Base-by-base conservation (phyloP, 2,888 invertebrate species). In the Trachelus troglodyta region DNA sequence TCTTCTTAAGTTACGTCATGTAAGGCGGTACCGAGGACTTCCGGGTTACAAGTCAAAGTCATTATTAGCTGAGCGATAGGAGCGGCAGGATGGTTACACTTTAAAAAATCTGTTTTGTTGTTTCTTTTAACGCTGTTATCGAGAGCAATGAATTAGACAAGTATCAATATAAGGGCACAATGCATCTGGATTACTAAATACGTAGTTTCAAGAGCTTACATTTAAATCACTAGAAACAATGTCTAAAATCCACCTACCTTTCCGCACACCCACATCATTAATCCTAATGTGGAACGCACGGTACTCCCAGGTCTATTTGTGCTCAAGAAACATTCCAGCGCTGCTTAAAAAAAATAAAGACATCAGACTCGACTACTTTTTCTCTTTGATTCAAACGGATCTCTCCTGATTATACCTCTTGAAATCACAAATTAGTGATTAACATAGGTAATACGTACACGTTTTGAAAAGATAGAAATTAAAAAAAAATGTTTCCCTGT, bases 41-140 rank as follows among this genome's bases (percentile, higher is more conserved):
- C 82, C 83, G 79, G 82, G 74, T 80, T 80, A 75, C 76, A 79
- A 81, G 80, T 79, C 83, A 84, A 79, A 84, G 82, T 84, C 82
- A 84, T 84, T 69, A 40, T 73, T 78, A 68, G 76, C 56, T 56
- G 56, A 56, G 56, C 56, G 56, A 56, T 56, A 56, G 56, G 23
- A 56, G 23, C 23, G 56, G 23, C 23, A 56, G 23, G 56, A 56
- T 56, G 56, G 56, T 9, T 56, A 56, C 56, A 56, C 56, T 23
- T 56, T 56, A 56, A 23, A 56, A 56, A 56, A 56, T 56, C 56
- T 23, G 23, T 23, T 56, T 56, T 40, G 23, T 23, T 40, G n/a
- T 23, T 40, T 40, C 40, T 15, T 40, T 40, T 15, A 15, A 15
- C 15, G 6, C 40, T 40, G 40, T 6, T 40, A 40, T 40, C 15